Evolutionary conservation across 2,113 vertebrate species (phyloP).

Genomic region (Colossoma macropomum): DNA sequence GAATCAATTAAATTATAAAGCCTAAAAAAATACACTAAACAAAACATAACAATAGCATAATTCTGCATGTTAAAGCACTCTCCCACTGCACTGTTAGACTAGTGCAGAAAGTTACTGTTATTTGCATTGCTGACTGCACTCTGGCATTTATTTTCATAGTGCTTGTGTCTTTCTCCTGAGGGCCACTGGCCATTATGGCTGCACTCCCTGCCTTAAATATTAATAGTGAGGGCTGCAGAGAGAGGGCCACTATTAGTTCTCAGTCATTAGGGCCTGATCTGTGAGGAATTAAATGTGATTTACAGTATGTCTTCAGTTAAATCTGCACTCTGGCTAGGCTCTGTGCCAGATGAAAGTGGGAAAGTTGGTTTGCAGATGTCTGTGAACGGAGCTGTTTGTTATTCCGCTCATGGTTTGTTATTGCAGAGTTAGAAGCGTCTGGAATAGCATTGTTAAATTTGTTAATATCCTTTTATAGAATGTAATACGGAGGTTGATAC

Average conservation of each 20-base stretch:
- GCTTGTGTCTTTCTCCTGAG: constrained; percentile 5
- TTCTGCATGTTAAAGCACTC: not conserved
- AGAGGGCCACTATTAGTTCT: constrained; percentile 20
- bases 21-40: not conserved
- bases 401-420: constrained; percentile 30
- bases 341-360: constrained; percentile 2
- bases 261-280: constrained; percentile 38
- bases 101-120: constrained; percentile 3
- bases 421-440: constrained; percentile 3
- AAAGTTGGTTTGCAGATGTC: not conserved
- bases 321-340: constrained; percentile 10
- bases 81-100: not conserved
- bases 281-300: constrained; percentile 41
- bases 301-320: constrained; percentile 27
- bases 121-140: constrained; percentile 19
- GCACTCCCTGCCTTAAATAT: constrained; percentile 46
- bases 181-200: constrained; percentile 9
- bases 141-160: constrained; percentile 17
- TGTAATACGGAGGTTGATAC: constrained; percentile 4
- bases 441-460: not conserved
- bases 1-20: not conserved
- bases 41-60: not conserved
- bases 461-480: constrained; percentile 10
- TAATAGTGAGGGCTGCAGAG: constrained; percentile 26
- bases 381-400: not conserved